A percentile compares a stretch with the other conserved stretches of the same genome.
These are phyloP conservation scores for Brenthis daphne DNA, from an alignment of 2,888 invertebrate genomes.

Conservation along the genomic window DNA sequence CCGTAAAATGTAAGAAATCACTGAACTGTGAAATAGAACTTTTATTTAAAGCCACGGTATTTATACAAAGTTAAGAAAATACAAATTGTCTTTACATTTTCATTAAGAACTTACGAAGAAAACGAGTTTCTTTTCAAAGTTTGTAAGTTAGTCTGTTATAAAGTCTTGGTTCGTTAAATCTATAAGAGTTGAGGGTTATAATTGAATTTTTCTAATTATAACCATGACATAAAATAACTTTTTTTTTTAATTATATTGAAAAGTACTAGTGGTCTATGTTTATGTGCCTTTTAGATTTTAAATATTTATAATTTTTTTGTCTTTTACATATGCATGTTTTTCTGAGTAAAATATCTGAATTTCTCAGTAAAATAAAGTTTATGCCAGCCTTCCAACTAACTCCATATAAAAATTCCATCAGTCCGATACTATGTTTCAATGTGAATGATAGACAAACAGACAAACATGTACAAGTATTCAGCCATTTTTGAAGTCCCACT, in stretches of 20 bases:
- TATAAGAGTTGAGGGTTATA: background rate
- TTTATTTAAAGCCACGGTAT: constrained; percentile 26
- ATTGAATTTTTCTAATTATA: constrained; percentile 12
- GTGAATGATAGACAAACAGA: too few species aligned
- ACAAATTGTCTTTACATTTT: constrained; percentile 22
- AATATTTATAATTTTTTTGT: background rate
- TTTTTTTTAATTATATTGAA: background rate
- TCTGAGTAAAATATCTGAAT: background rate
- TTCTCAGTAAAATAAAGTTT: background rate
- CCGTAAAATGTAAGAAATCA: constrained; percentile 25
- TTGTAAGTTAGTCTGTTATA: constrained; percentile 8
- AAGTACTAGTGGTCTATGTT: background rate
- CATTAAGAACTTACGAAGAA: constrained; percentile 14
- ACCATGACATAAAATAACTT: background rate
- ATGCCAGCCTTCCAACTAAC: too few species aligned
- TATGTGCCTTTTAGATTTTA: background rate
- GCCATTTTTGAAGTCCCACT: too few species aligned
- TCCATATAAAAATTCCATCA: too few species aligned
- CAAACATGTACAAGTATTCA: too few species aligned
- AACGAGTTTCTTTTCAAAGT: constrained; percentile 15
- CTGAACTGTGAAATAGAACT: constrained; percentile 30
- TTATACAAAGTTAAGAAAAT: constrained; percentile 23
- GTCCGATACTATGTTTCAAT: too few species aligned
- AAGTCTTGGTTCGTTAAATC: constrained; percentile 10
- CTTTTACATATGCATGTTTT: background rate